Evolutionary conservation across 2,888 invertebrate species (phyloP).

Genomic region (Harpagoxenus sublaevis): DNA sequence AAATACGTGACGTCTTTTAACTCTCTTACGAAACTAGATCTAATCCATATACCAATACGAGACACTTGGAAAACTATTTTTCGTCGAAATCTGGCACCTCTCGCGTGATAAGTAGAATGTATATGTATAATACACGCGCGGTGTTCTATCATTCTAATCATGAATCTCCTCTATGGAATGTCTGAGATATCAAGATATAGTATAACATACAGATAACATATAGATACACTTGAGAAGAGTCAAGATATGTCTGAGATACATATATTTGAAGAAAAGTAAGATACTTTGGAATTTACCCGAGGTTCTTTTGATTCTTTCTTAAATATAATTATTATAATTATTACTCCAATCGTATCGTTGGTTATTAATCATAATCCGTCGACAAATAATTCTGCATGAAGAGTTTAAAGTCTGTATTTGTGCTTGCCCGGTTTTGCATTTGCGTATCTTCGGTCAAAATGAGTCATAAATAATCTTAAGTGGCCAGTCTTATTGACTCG

Average conservation of each 20-base stretch:
- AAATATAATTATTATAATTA: slow-evolving; percentile 9
- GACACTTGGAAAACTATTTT: not conserved
- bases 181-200: not conserved
- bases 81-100: not conserved
- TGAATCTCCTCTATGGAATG: not conserved
- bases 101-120: not conserved
- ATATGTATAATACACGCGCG: not conserved
- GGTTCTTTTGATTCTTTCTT: not conserved
- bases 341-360: not conserved
- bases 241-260: not conserved
- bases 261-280: slow-evolving; percentile 1
- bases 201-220: not conserved
- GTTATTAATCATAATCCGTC: not conserved
- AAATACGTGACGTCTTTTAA: not conserved
- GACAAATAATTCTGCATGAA: not conserved
- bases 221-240: not conserved
- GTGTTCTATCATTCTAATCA: not conserved
- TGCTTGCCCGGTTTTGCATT: not conserved
- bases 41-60: not conserved
- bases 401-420: not conserved
- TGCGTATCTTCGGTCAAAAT: not conserved
- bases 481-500: not conserved
- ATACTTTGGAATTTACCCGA: not conserved
- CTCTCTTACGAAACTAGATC: slow-evolving; percentile 20
- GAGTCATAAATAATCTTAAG: not conserved